Percentiles rank a stretch among this genome's conserved stretches.
These are phyloP conservation scores for Gymnoscopelus microlampas DNA, from an alignment of 2,797 vertebrate genomes.

Conservation along the genomic window DNA sequence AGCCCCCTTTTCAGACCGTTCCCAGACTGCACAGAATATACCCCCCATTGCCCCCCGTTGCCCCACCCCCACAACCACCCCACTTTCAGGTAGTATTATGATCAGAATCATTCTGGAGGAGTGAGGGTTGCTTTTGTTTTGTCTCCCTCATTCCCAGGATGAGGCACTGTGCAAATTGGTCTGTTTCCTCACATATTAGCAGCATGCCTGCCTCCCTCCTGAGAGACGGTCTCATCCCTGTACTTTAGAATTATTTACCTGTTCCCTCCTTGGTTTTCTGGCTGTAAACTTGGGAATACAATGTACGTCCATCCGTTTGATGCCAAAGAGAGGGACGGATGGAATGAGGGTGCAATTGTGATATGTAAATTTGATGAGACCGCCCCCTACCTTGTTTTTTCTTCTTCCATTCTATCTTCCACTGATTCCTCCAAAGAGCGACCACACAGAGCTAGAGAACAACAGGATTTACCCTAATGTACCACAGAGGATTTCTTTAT, in stretches of 20 bases:
- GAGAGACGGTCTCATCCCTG: conserved; percentile 60
- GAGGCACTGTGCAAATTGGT: conserved; percentile 55
- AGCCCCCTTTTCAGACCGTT: conserved; percentile 46
- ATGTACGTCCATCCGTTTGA: conserved; percentile 38
- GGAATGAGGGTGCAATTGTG: conserved; percentile 51
- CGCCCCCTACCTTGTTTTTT: neutral
- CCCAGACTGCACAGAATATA: conserved; percentile 40
- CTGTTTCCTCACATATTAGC: conserved; percentile 62
- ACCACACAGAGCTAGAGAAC: conserved; percentile 42
- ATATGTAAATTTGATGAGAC: conserved; percentile 69
- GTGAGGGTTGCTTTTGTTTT: conserved; percentile 6
- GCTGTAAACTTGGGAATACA: conserved; percentile 67
- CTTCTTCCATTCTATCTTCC: conserved; percentile 51
- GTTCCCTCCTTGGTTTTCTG: conserved; percentile 45
- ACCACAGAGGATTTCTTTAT: conserved; percentile 59
- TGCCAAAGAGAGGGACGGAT: conserved; percentile 41
- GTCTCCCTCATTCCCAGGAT: conserved; percentile 59
- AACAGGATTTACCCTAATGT: conserved; percentile 66
- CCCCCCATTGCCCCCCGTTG: conserved; percentile 15
- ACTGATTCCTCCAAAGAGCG: conserved; percentile 50
- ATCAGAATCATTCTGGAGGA: conserved; percentile 49
- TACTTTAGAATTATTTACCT: conserved; percentile 68
- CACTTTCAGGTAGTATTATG: conserved; percentile 41
- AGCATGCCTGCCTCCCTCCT: conserved; percentile 40
- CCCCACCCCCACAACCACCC: conserved; percentile 28